phyloP scores from a whole-genome alignment of 2,113 vertebrate genomes.

The Hippopotamus amphibius region DNA sequence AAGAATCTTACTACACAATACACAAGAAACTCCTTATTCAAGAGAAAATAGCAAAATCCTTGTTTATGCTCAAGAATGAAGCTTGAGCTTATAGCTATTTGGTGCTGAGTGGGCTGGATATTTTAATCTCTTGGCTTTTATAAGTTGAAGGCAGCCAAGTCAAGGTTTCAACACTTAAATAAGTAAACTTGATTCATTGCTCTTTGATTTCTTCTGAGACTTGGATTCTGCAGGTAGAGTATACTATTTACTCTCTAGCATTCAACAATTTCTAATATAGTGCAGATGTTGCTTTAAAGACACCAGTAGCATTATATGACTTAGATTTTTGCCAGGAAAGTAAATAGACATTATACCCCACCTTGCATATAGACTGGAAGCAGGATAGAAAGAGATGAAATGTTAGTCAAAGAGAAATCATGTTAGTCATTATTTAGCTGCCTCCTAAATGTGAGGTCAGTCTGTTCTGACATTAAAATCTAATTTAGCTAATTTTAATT shows the following conservation, averaged over 20 bases:
- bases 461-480: conserved; percentile 27
- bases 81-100: neutral
- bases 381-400: neutral
- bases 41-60: neutral
- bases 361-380: neutral
- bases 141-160: neutral
- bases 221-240: neutral
- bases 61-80: conserved; percentile 21
- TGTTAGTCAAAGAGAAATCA: neutral
- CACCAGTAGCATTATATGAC: neutral
- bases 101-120: neutral
- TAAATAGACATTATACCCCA: neutral
- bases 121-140: neutral
- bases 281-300: neutral
- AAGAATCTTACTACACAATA: neutral
- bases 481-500: conserved; percentile 51
- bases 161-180: neutral
- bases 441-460: neutral
- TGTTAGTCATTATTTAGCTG: neutral
- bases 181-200: neutral
- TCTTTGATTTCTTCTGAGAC: conserved; percentile 17
- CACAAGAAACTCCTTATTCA: neutral
- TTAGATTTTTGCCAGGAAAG: neutral
- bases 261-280: neutral
- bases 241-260: neutral